Base-by-base conservation (phyloP, 2,888 invertebrate species). In the Gymnoscelis rufifasciata region DNA sequence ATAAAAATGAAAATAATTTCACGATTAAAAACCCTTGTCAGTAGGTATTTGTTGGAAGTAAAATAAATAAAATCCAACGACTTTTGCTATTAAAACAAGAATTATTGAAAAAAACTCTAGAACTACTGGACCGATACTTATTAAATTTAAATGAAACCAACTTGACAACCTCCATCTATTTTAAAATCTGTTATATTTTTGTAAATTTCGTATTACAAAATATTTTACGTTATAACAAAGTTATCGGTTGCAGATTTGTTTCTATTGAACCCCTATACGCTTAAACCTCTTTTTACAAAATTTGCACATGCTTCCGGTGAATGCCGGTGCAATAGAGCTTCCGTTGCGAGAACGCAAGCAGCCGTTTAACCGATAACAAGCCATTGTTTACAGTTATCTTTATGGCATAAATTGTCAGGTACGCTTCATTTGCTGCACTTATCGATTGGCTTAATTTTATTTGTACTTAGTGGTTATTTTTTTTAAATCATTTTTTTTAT, bases 381-480 rank as follows among this genome's bases (percentile, higher is more conserved):
- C 50, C 39, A 59, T 59, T 56, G 54, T 59, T 51, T 53, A 54
- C 51, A 51, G 45, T 51, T 54, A 56, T 54, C 56, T 47, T 29
- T 44, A 52, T 43, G 40, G 54, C 51, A 56, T 52, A 52, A 56
- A 54, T 52, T 46, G 53, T 42, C 48, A 41, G 49, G 47, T 48
- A 59, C 52, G 58, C 56, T 53, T 54, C 58, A 59, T 59, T 55
- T 54, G 47, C 38, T 38, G 31, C 33, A 42, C 44, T 41, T 44
- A 45, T 38, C 38, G 42, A 30, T 29, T 38, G 13, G 12, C n/a
- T n/a, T 30, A 44, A 33, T 19, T 15, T 31, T 31, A 33, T 3
- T 10, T 15, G 19, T 19, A 19, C 19, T 19, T 5, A n/a, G n/a
- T 33, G 13, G 14, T 33, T 14, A 13, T 13, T 14, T 7, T n/a